These are phyloP conservation scores for Peribatodes rhomboidaria DNA, from an alignment of 2,888 invertebrate species.

Conservation along the genomic window DNA sequence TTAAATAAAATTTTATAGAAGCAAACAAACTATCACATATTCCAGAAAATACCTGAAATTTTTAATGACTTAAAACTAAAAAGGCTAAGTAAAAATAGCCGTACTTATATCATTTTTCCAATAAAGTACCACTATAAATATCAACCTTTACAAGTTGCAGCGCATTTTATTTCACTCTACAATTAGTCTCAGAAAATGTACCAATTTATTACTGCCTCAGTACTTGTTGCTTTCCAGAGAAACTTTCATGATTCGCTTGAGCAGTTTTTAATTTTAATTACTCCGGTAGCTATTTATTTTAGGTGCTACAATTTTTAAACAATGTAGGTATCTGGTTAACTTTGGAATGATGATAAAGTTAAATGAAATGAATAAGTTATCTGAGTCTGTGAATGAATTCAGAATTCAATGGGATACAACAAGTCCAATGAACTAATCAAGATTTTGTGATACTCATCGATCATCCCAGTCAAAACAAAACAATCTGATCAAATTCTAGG, in stretches of 20 bases:
- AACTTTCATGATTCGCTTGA: slow-evolving; percentile 42
- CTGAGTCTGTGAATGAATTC: too few relatives aligned
- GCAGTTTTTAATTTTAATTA: slow-evolving; percentile 41
- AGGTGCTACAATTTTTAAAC: too few relatives aligned
- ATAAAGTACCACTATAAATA: slow-evolving; percentile 3
- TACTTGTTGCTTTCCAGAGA: slow-evolving; percentile 34
- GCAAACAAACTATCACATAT: too few relatives aligned
- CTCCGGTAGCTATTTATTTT: background rate
- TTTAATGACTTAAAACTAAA: too few relatives aligned
- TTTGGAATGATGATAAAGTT: too few relatives aligned
- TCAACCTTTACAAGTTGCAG: slow-evolving; percentile 22
- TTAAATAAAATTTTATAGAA: background rate
- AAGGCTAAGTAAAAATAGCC: too few relatives aligned
- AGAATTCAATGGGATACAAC: background rate
- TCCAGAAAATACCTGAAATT: too few relatives aligned
- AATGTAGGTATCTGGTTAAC: too few relatives aligned
- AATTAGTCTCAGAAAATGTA: slow-evolving; percentile 34
- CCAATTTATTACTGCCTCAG: slow-evolving; percentile 32
- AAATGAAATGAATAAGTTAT: too few relatives aligned
- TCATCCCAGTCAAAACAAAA: background rate
- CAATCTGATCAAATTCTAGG: background rate
- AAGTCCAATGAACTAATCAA: background rate
- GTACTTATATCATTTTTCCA: slow-evolving; percentile 1
- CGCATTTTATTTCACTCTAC: slow-evolving; percentile 28
- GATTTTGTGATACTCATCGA: background rate